These are phyloP conservation scores for Atrina japonica DNA, from an alignment of 2,888 invertebrate species.

Conservation along the genomic window DNA sequence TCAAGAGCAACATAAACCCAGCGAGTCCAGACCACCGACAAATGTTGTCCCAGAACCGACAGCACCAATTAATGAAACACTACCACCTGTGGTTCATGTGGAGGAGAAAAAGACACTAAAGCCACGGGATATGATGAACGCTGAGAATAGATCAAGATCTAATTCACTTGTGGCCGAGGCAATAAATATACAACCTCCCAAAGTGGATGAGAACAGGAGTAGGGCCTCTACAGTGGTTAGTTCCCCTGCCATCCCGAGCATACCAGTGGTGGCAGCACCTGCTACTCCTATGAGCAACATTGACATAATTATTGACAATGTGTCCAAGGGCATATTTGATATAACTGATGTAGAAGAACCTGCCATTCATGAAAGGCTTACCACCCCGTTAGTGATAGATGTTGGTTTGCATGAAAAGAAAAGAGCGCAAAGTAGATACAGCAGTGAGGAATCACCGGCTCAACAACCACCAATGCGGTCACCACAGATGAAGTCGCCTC, in stretches of 20 bases:
- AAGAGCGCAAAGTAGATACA: conserved; percentile 38
- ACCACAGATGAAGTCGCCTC: conserved; percentile 36
- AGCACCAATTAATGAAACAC: background rate
- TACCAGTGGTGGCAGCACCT: conserved; percentile 13
- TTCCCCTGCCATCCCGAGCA: background rate
- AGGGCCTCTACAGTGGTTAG: background rate
- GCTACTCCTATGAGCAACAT: conserved; percentile 83
- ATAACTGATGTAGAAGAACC: conserved; percentile 49
- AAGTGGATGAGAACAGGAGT: background rate
- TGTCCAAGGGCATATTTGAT: conserved; percentile 86
- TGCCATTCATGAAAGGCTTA: background rate
- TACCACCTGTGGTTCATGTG: conserved; percentile 10
- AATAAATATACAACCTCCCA: background rate
- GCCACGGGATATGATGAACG: conserved; percentile 23
- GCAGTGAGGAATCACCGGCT: conserved; percentile 38
- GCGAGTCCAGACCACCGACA: conserved; percentile 35
- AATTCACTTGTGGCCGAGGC: conserved; percentile 6
- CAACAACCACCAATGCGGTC: conserved; percentile 7
- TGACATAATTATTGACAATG: conserved; percentile 95
- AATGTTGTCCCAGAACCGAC: background rate
- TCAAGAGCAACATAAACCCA: conserved; percentile 2
- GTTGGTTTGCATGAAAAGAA: conserved; percentile 37
- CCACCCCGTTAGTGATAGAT: conserved; percentile 18
- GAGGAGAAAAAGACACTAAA: conserved; percentile 47
- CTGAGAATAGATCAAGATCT: conserved; percentile 16